Conservation (phyloP, 2,888 invertebrate species). For the Tinea trinotella region DNA sequence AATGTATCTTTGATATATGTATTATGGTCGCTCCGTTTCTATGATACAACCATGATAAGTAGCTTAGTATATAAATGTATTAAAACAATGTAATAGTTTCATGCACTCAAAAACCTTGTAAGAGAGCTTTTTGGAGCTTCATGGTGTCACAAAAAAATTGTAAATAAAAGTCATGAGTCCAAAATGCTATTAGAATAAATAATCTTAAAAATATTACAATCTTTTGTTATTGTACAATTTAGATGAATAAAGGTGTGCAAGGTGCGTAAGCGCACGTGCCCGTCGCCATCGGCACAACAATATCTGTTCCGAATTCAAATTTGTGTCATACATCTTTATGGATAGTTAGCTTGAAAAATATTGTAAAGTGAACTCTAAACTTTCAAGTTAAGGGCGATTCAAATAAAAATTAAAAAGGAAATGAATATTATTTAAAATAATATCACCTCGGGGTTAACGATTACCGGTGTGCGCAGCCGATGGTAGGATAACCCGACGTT, state of each 20-base stretch:
- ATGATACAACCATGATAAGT: too few relatives aligned
- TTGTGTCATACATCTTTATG: slow-evolving; percentile 67
- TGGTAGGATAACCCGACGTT: slow-evolving; percentile 70
- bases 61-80: too few relatives aligned
- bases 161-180: too few relatives aligned
- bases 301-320: slow-evolving; percentile 65
- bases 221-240: slow-evolving; percentile 16
- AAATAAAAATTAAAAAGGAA: slow-evolving; percentile 63
- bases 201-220: not conserved
- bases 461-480: slow-evolving; percentile 69
- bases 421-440: slow-evolving; percentile 66
- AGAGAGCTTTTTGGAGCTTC: too few relatives aligned
- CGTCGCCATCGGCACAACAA: slow-evolving; percentile 53
- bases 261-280: slow-evolving; percentile 68
- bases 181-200: not conserved
- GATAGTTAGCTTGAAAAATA: slow-evolving; percentile 40
- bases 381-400: slow-evolving; percentile 51
- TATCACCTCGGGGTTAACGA: slow-evolving; percentile 73
- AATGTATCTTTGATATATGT: too few relatives aligned
- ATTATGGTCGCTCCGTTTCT: too few relatives aligned
- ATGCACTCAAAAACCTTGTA: too few relatives aligned
- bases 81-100: too few relatives aligned
- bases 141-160: too few relatives aligned
- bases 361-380: slow-evolving; percentile 57
- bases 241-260: slow-evolving; percentile 37